Conservation (phyloP, 2,797 vertebrate genomes). For the Schizothorax lantsangensis region DNA sequence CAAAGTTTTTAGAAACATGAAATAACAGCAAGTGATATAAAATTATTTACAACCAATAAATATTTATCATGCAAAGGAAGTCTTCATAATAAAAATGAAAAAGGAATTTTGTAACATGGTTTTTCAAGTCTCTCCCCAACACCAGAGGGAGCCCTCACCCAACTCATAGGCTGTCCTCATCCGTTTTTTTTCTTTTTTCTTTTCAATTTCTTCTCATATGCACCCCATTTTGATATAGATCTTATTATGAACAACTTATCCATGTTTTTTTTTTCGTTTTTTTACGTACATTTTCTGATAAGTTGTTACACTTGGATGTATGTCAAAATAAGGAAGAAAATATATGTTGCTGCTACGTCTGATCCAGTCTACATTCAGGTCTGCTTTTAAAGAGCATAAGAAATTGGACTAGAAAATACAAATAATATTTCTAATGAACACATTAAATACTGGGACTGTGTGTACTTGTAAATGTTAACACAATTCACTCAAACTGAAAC, state of each 20-base stretch:
- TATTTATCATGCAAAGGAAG: neutral
- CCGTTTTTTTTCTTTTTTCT: neutral
- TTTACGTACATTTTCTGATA: neutral
- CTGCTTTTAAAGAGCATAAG: neutral
- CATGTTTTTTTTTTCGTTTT: neutral
- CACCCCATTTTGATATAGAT: neutral
- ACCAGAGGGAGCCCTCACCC: neutral
- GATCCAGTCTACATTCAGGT: neutral
- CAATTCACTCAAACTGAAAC: neutral
- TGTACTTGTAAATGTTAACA: neutral
- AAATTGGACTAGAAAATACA: neutral
- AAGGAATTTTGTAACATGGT: neutral
- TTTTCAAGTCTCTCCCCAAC: neutral
- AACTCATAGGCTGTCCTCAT: neutral
- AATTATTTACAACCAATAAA: neutral
- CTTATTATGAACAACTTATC: neutral
- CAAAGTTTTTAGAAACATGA: conserved; percentile 1
- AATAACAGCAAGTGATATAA: neutral
- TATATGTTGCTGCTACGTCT: neutral
- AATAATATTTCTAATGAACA: no score
- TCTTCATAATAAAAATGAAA: neutral
- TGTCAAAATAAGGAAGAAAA: neutral
- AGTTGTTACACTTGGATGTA: neutral
- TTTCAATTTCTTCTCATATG: neutral
- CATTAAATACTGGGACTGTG: neutral